Evolutionary conservation across 1,140 invertebrate species (phyloP).

Genomic region (Dufourea novaeangliae): DNA sequence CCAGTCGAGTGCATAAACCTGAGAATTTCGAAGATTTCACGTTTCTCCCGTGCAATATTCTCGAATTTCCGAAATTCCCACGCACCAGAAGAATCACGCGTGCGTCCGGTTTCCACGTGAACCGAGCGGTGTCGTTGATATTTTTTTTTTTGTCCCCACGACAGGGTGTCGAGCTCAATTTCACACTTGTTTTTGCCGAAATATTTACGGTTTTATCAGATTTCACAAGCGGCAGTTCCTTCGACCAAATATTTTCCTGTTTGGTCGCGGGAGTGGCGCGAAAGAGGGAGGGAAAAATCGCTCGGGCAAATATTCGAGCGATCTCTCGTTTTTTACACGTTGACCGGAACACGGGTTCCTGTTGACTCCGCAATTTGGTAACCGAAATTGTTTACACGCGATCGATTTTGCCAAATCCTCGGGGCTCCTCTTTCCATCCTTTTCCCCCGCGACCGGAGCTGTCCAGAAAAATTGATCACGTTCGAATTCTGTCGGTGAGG

Average conservation of each 20-base stretch:
- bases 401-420: constrained; percentile 5
- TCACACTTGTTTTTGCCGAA: background rate
- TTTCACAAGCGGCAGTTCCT: background rate
- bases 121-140: too few species aligned
- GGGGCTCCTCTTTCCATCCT: too few species aligned
- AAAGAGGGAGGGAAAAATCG: background rate
- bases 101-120: too few species aligned
- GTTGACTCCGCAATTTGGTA: constrained; percentile 7
- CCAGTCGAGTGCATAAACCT: too few species aligned
- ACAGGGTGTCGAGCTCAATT: background rate
- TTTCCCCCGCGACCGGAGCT: background rate
- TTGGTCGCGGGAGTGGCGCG: background rate
- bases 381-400: constrained; percentile 20
- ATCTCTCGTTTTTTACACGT: constrained; percentile 38
- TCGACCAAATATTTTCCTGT: constrained; percentile 8
- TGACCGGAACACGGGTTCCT: background rate
- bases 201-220: background rate
- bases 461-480: background rate
- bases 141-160: too few species aligned
- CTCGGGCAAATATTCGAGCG: background rate
- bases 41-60: too few species aligned
- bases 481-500: too few species aligned
- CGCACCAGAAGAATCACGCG: too few species aligned
- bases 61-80: too few species aligned
- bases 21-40: background rate